A percentile compares a stretch with the other conserved stretches of the same genome.
Evolutionary conservation across 2,888 invertebrate genomes (phyloP).

Genomic region (Caradrina kadenii): DNA sequence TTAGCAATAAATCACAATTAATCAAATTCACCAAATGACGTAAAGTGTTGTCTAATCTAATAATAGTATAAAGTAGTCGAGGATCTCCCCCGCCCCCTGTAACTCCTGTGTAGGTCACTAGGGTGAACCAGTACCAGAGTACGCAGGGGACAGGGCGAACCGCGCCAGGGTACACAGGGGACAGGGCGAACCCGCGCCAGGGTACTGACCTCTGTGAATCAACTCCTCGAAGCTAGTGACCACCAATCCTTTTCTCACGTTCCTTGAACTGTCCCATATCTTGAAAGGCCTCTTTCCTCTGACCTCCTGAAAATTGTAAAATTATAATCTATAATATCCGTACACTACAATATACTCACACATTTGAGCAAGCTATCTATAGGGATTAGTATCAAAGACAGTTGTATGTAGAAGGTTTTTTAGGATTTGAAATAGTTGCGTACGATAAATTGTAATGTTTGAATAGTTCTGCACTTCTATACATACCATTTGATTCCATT

Average conservation of each 20-base stretch:
- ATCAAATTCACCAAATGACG: neutral
- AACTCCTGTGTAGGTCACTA: conserved; percentile 53
- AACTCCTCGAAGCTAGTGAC: conserved; percentile 97
- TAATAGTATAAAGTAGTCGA: conserved; percentile 20
- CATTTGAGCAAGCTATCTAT: neutral
- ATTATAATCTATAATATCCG: conserved; percentile 50
- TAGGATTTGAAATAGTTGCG: neutral
- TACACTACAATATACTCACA: neutral
- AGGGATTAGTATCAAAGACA: neutral
- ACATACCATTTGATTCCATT: conserved; percentile 62
- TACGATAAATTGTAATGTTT: neutral
- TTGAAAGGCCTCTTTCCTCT: conserved; percentile 99
- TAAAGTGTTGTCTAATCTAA: conserved; percentile 14
- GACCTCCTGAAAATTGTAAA: conserved; percentile 93
- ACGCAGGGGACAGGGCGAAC: conserved; percentile 44
- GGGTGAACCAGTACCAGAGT: conserved; percentile 33
- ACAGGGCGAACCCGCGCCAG: conserved; percentile 39
- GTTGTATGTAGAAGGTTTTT: neutral
- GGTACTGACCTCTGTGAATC: conserved; percentile 93
- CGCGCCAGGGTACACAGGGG: conserved; percentile 29
- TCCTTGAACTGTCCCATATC: conserved; percentile 98
- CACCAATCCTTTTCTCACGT: conserved; percentile 97
- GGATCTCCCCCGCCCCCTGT: conserved; percentile 35
- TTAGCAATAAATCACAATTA: neutral
- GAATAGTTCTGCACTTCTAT: conserved; percentile 21